Base-by-base conservation (phyloP, 64 coral and sea anemone species). In the Montipora capricornis region DNA sequence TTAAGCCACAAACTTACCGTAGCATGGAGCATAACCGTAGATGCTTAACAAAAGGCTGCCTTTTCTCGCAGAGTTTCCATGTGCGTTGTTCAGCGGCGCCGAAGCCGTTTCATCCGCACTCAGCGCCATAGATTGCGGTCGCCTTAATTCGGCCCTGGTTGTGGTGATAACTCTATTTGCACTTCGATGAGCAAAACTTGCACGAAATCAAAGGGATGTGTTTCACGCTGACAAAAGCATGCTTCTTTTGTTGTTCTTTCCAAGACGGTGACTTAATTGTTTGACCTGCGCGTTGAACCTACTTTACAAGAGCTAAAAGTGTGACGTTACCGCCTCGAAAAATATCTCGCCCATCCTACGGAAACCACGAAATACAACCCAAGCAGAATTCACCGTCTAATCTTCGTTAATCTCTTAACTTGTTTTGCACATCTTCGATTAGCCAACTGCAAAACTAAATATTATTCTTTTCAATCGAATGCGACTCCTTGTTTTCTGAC, bases 141-240 rank as follows among this genome's bases (percentile, higher is more conserved):
- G 7, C 14, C 44, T 0, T 19, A 8, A 50, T 20, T 49, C 44
- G 5, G 19, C 45, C 61, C 6, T 1, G 47, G 64, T 70, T 15
- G 66, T 86, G 62, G 66, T 68, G 60, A 68, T 22, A 68, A 20
- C 68, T 57, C 53, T 22, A 6, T 6, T 84, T 12, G 26, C 47
- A 16, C 60, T 44, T 84, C 37, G 60, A 60, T 15, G 81, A 16
- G 81, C 4, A 19, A 84, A 68, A 67, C 81, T 68, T 20, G 81
- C 60, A 84, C 19, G 29, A 29, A 48, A 84, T 84, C 24, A 44
- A 14, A 29, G 60, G 3, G 44, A 19, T 59, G 81, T 67, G 12
- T 5, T 47, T 47, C 62, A 58, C 60, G 81, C 81, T 84, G 81
- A 84, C 81, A 68, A 84, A 84, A 45, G 81, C 81, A 84, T 84